Base-by-base conservation (phyloP, 2,113 vertebrate genomes). In the Cheilinus undulatus region DNA sequence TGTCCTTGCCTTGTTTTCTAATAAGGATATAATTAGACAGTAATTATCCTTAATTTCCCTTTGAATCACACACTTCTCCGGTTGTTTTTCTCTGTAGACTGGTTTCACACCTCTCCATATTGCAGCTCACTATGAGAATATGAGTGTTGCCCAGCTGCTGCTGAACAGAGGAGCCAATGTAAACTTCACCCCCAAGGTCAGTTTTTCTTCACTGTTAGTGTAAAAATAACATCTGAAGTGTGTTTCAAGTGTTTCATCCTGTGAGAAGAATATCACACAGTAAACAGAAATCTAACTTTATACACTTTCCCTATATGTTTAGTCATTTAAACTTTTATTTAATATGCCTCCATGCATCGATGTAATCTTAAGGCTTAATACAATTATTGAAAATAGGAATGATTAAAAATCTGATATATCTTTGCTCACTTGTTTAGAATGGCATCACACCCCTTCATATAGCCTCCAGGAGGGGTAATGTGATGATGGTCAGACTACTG, bases 71-170 rank as follows among this genome's bases (percentile, higher is more conserved):
- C 15, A 50, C 22, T 50, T 40, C 34, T 12, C 30, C 26, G 52
- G 40, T 13, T 67, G 43, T 72, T 42, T 78, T 14, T 82, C 52
- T 77, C 80, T 79, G 49, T 80, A 99, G 98, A 99, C 97, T 56
- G 98, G 98, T 51, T 99, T 99, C 89, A 99, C 98, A 9, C 97
- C 98, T 8, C 95, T 99, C 59, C 98, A 99, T 90, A 99, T 99
- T 23, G 97, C 98, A 45, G 98, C 98, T 38, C 98, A 99, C 90
- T 99, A 99, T 0, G 97, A 99, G 90, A 99, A 98, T 51, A 96
- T 99, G 89, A 98, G 95, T 1, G 96, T 99, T 28, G 97, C 97
- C 54, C 97, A 98, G 15, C 73, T 99, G 43, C 92, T 99, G 63
- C 93, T 99, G 64, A 98, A 97, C 91, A 92, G 97, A 73, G 97